Base-by-base conservation (phyloP, 1,140 invertebrate genomes). In the Coelopa frigida region DNA sequence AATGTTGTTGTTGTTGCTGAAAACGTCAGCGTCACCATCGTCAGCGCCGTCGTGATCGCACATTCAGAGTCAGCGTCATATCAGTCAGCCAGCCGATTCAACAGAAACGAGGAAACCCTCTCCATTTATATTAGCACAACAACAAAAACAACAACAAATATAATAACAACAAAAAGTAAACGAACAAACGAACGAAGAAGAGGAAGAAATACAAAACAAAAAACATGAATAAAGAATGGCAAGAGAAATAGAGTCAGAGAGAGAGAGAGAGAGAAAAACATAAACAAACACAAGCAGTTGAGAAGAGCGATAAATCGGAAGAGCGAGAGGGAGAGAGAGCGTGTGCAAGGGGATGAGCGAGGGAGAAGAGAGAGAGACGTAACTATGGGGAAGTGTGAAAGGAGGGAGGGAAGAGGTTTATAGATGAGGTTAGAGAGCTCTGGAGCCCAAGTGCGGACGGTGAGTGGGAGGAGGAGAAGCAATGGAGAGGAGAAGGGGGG, bases 81-180 rank as follows among this genome's bases (percentile, higher is more conserved):
- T 29, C 8, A 29, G 8, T 8, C 27, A 14, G 27, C 27, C 27
- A 29, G n/a, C 27, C 40, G 40, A 42, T 42, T 42, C 40, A 42
- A 24, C 40, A 42, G 40, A 42, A 42, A 42, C 40, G 40, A 42
- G 40, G 40, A 42, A 42, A 42, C 40, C 40, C 40, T 27, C 40
- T n/a, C n/a, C n/a, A n/a, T n/a, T n/a, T n/a, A n/a, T n/a, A n/a
- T n/a, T n/a, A n/a, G n/a, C n/a, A n/a, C n/a, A n/a, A n/a, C n/a
- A 29, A 29, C 8, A 29, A 14, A 29, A 29, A 29, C 14, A 29
- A 10, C 27, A 29, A 29, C 8, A 14, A 14, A 29, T 10, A 29
- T 29, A 29, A 10, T 29, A 29, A 14, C 8, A 14, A 29, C 8
- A 29, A 14, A 29, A 14, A 29, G 27, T 10, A 14, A 29, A 14